Conservation (phyloP, 35 echinoderm and acorn worm genomes). For the Lytechinus variegatus region DNA sequence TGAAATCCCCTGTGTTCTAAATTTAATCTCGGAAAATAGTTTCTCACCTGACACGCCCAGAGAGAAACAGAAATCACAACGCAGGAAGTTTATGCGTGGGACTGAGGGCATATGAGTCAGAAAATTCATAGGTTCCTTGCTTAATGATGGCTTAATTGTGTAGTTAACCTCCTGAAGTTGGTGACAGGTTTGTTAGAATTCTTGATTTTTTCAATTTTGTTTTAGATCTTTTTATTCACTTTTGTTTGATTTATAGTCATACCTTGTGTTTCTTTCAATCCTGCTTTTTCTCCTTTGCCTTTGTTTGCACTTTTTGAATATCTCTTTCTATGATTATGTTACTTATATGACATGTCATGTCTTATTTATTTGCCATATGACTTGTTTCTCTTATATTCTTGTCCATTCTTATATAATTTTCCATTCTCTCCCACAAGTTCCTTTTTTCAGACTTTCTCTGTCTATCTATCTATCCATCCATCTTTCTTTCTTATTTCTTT, state of each 20-base stretch:
- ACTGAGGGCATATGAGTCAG: background rate
- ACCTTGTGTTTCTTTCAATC: too few relatives aligned
- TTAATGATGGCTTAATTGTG: background rate
- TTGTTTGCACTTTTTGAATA: too few relatives aligned
- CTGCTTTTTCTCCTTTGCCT: too few relatives aligned
- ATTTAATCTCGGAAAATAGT: background rate
- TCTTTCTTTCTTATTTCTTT: too few relatives aligned
- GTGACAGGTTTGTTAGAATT: background rate
- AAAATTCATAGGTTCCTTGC: background rate
- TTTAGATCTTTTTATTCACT: too few relatives aligned
- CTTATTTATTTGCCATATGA: too few relatives aligned
- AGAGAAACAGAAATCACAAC: background rate
- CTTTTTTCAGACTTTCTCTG: background rate
- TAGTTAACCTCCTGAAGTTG: background rate
- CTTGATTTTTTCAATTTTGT: background rate
- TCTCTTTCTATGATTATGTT: too few relatives aligned
- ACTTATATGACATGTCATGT: too few relatives aligned
- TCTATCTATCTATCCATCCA: background rate
- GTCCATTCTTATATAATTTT: too few relatives aligned
- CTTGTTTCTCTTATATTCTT: too few relatives aligned
- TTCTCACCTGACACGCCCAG: background rate
- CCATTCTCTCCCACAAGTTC: too few relatives aligned
- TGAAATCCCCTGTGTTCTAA: background rate
- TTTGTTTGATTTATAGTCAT: too few relatives aligned
- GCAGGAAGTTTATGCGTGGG: constrained; percentile 8